These are phyloP conservation scores for Stramonita haemastoma DNA, from an alignment of 2,888 invertebrate genomes.

Conservation along the genomic window DNA sequence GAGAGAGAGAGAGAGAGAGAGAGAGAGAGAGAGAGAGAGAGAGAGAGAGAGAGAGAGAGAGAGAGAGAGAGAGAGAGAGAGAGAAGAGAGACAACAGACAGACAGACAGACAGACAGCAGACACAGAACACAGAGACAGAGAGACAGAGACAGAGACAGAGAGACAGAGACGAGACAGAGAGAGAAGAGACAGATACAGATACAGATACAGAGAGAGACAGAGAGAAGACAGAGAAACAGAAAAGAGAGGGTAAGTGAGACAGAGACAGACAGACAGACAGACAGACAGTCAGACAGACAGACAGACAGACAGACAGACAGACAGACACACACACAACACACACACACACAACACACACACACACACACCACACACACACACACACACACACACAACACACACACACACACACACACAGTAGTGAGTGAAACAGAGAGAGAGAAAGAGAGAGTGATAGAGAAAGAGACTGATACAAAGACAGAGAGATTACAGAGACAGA, in stretches of 20 bases:
- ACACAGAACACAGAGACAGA: background rate
- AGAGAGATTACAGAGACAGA: too few species aligned
- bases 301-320: background rate
- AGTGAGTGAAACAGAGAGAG: too few species aligned
- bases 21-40: background rate
- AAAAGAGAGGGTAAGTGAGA: background rate
- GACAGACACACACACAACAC: background rate
- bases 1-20: slow-evolving; percentile 2
- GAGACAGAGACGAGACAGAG: background rate
- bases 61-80: background rate
- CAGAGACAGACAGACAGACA: background rate
- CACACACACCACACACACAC: background rate
- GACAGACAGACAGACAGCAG: background rate
- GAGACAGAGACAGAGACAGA: background rate
- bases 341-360: background rate
- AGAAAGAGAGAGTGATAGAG: too few species aligned
- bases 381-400: background rate
- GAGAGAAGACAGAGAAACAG: background rate
- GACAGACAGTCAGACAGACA: background rate
- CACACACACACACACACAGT: background rate
- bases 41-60: slow-evolving; percentile 8
- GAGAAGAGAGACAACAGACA: background rate
- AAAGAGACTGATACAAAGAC: too few species aligned
- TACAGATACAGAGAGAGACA: background rate
- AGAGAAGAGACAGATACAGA: background rate